Base-by-base conservation (phyloP, 2,888 invertebrate species). In the Mylabris sibirica region DNA sequence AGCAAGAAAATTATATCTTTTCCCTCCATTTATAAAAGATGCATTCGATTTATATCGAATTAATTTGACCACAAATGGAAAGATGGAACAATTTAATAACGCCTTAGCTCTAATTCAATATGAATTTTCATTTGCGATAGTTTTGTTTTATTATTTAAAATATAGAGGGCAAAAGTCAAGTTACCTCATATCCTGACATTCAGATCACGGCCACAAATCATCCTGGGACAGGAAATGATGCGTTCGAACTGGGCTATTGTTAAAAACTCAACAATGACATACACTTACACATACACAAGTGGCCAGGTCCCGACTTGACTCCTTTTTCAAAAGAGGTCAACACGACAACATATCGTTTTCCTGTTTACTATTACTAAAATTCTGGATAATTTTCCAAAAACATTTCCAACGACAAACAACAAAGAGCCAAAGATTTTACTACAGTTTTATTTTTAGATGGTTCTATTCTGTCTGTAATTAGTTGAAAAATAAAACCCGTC, bases 121-220 rank as follows among this genome's bases (percentile, higher is more conserved):
- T 14, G n/a, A 41, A n/a, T 41, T 41, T 14, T 41, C 1, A 14
- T 17, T 8, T 1, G 17, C n/a, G 44, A n/a, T 44, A 5, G 44
- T 17, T 44, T 41, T 41, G 12, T 41, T 41, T 41, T 3, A 41
- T 12, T n/a, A 12, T 44, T 17, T 17, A 17, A 12, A 17, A 44
- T 17, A n/a, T n/a, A n/a, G 64, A 38, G 69, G 67, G 53, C 64
- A 69, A 41, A 64, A 59, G 69, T 67, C 66, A 59, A 61, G 59
- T 69, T 63, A 64, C 64, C 67, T 64, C 69, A 69, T 64, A 67
- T 69, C 69, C 69, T 69, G 69, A 62, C 66, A 67, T 69, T 69
- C 66, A 68, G 63, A 63, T 53, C 60, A 63, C 44, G 35, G 20
- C 49, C 20, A 53, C 49, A 53, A 53, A 53, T 53, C 22, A 53